These are phyloP conservation scores for zebrafish (Danio rerio) DNA, from an alignment of 2,113 vertebrate species.

Conservation along the genomic window GRCz12tu NC_133192.1:36950501-36951000, in stretches of 20 bases:
- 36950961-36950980: slow-evolving; percentile 39
- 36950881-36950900: slow-evolving; percentile 75
- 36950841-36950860: not conserved
- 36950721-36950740: slow-evolving; percentile 38
- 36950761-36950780: slow-evolving; percentile 11
- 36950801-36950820: not conserved
- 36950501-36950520: too few relatives aligned
- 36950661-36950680: slow-evolving; percentile 92
- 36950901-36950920: slow-evolving; percentile 57
- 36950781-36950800: slow-evolving; percentile 17
- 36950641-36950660: slow-evolving; percentile 97
- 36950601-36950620: slow-evolving; percentile 10
- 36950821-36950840: slow-evolving; percentile 28
- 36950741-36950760: slow-evolving; percentile 3
- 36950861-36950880: slow-evolving; percentile 37
- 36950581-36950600: not conserved
- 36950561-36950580: too few relatives aligned
- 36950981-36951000: slow-evolving; percentile 61
- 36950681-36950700: slow-evolving; percentile 96
- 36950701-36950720: slow-evolving; percentile 86
- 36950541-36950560: too few relatives aligned
- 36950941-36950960: slow-evolving; percentile 64
- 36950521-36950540: too few relatives aligned
- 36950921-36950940: slow-evolving; percentile 30
- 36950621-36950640: slow-evolving; percentile 72